phyloP scores from a whole-genome alignment of 1,140 invertebrate genomes.

The Drosophila trapezifrons region DNA sequence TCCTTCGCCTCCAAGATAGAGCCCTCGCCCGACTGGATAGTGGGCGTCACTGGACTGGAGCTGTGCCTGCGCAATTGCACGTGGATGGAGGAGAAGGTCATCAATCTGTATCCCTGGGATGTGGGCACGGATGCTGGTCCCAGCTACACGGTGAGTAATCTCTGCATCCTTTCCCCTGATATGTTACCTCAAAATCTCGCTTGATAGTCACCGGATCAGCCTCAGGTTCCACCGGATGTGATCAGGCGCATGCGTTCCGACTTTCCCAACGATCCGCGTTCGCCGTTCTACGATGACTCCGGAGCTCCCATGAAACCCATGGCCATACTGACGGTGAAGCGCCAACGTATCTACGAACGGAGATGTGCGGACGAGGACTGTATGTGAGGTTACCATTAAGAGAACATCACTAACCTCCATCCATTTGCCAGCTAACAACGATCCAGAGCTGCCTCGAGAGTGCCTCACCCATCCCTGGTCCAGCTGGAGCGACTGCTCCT shows the following conservation, averaged over 20 bases:
- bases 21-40: constrained; percentile 99
- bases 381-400: constrained; percentile 20
- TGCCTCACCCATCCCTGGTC: constrained; percentile 91
- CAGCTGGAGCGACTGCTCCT: constrained; percentile 91
- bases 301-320: constrained; percentile 95
- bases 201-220: constrained; percentile 90
- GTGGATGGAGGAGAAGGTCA: constrained; percentile 93
- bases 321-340: constrained; percentile 91
- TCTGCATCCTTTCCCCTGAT: too few relatives aligned
- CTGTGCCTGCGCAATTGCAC: constrained; percentile 96
- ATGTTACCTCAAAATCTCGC: background rate
- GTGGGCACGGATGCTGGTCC: constrained; percentile 97
- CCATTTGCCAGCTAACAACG: constrained; percentile 65
- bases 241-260: constrained; percentile 93
- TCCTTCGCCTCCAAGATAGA: constrained; percentile 97
- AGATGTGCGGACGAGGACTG: constrained; percentile 87
- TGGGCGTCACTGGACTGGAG: constrained; percentile 96
- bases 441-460: constrained; percentile 82
- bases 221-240: constrained; percentile 91
- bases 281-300: constrained; percentile 94
- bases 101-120: constrained; percentile 98
- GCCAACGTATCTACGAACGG: constrained; percentile 94
- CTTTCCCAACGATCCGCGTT: constrained; percentile 91
- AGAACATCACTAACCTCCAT: background rate
- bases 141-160: constrained; percentile 91